Conservation (phyloP, 2,113 vertebrate species). For the Mirounga angustirostris region DNA sequence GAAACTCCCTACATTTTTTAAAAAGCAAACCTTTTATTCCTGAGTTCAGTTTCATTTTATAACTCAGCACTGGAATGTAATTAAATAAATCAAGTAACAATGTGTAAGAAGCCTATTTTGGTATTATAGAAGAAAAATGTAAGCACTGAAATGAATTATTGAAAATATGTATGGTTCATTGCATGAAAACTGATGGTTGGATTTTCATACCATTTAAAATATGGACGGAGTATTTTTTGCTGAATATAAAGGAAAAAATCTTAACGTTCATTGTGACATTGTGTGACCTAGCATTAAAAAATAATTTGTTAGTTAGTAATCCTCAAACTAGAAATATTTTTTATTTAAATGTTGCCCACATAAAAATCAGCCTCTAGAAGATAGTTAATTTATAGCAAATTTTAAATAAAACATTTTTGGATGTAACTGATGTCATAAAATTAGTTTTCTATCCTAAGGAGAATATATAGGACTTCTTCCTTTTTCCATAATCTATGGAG, state of each 20-base stretch:
- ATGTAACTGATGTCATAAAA: slow-evolving; percentile 45
- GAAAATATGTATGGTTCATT: slow-evolving; percentile 48
- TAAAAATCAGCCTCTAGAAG: slow-evolving; percentile 40
- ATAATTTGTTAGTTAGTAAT: slow-evolving; percentile 38
- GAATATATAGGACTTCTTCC: slow-evolving; percentile 37
- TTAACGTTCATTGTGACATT: slow-evolving; percentile 57
- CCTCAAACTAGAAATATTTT: slow-evolving; percentile 53
- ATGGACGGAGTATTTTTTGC: slow-evolving; percentile 61
- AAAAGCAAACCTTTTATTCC: slow-evolving; percentile 71
- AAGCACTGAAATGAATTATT: slow-evolving; percentile 56
- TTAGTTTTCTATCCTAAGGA: slow-evolving; percentile 45
- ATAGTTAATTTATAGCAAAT: slow-evolving; percentile 42
- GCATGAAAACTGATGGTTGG: slow-evolving; percentile 33
- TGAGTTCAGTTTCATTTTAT: slow-evolving; percentile 73
- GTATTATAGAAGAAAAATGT: slow-evolving; percentile 44
- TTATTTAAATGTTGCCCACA: slow-evolving; percentile 69
- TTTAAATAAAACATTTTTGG: slow-evolving; percentile 62
- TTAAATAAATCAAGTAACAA: slow-evolving; percentile 61
- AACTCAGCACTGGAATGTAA: slow-evolving; percentile 59
- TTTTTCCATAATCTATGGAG: slow-evolving; percentile 49
- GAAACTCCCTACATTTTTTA: slow-evolving; percentile 58
- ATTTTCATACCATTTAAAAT: slow-evolving; percentile 56
- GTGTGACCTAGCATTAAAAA: slow-evolving; percentile 57
- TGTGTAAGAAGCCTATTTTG: slow-evolving; percentile 41
- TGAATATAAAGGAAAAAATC: slow-evolving; percentile 64